phyloP scores from a whole-genome alignment of 2,113 vertebrate species.

The Poeciliopsis occidentalis region DNA sequence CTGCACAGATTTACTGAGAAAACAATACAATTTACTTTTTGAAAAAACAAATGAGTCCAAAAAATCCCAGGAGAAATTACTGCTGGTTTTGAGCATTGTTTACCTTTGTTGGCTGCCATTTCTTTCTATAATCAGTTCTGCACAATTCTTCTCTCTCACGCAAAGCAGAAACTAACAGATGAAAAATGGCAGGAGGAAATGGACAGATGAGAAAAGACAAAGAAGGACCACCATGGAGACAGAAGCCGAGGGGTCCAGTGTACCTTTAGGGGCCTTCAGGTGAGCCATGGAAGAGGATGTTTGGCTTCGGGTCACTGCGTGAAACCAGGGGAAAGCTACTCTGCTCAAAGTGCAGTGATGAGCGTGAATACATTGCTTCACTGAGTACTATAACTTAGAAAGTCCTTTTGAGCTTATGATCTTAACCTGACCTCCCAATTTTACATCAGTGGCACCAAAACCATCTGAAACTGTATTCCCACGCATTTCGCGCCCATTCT shows the following conservation, averaged over 20 bases:
- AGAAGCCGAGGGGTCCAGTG: constrained; percentile 8
- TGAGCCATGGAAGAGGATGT: constrained; percentile 24
- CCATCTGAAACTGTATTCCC: background rate
- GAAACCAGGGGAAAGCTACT: constrained; percentile 29
- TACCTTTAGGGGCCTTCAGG: constrained; percentile 39
- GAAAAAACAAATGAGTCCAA: background rate
- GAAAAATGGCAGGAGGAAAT: constrained; percentile 14
- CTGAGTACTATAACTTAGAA: background rate
- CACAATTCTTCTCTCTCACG: background rate
- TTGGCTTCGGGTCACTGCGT: constrained; percentile 53
- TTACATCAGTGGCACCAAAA: background rate
- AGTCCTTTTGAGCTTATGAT: background rate
- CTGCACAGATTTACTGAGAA: background rate
- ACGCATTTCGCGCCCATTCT: background rate
- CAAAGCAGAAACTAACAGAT: background rate
- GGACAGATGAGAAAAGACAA: constrained; percentile 54
- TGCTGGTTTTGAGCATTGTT: background rate
- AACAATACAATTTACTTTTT: background rate
- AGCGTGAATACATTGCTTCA: constrained; percentile 18
- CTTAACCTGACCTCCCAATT: background rate
- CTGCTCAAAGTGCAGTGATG: constrained; percentile 16
- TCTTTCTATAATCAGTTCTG: constrained; percentile 1
- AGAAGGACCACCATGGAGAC: constrained; percentile 66
- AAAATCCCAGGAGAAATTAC: background rate
- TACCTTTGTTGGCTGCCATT: background rate